Base-by-base conservation (phyloP, 2,888 invertebrate genomes). In the Synergus laeviventris region DNA sequence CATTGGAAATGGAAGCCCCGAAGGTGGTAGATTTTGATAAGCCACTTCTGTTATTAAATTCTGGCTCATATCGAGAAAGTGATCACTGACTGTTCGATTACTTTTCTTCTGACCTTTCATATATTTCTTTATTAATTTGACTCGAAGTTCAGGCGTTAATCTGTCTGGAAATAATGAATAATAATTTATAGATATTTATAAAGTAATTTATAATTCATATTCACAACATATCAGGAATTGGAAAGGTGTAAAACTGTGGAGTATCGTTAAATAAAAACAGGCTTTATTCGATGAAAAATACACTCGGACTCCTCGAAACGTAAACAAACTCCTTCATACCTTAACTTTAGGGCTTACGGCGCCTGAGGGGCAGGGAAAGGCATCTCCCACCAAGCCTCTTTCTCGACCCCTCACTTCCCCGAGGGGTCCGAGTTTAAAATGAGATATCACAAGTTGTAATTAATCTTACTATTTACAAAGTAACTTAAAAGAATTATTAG, bases 11-110 rank as follows among this genome's bases (percentile, higher is more conserved):
- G 87, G 78, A 24, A 89, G 83, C 4, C 89, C 90, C 7, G 89
- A 89, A 2, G 89, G 89, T 21, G 89, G 89, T 74, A 89, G 84
- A 76, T 84, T 86, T 79, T 89, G 89, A 73, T 87, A 83, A 7
- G 90, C 90, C 21, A 89, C 84, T 83, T 89, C 89, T 12, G 86
- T 85, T n/a, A 89, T 75, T 36, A 89, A 84, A 66, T 84, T 86
- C 59, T 83, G 83, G 62, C 86, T 85, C n/a, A 88, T 80, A 73
- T 88, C 84, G 39, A 84, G 86, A 66, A 89, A 81, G 42, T 83
- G 78, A 76, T 84, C 82, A 56, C 56, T 56, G 21, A 21, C 56
- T 56, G 56, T 56, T 21, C 14, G 56, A 21, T 21, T 21, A 56
- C 18, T 56, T 56, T 21, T 56, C 14, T n/a, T 56, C 21, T 1